Percentiles rank a stretch among this genome's conserved stretches.
Evolutionary conservation across 2,888 invertebrate species (phyloP).

Genomic region (Idaea aversata): DNA sequence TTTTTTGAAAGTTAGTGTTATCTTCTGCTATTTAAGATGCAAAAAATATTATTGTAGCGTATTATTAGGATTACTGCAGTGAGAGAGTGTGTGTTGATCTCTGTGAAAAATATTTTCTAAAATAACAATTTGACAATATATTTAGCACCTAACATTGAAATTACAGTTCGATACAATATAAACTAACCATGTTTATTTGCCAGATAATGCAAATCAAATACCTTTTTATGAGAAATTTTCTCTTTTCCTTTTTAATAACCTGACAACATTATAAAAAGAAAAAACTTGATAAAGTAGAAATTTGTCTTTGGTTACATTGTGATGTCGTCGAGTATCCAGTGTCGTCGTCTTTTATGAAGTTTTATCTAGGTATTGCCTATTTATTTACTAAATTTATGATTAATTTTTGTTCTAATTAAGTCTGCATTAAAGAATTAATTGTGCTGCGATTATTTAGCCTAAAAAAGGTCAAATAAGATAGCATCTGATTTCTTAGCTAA

Average conservation of each 20-base stretch:
- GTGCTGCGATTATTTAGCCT: neutral
- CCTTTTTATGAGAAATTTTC: neutral
- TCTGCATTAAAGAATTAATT: neutral
- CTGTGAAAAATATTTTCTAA: too few relatives aligned
- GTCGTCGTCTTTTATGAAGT: slow-evolving; percentile 77
- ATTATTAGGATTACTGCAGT: too few relatives aligned
- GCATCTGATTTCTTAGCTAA: slow-evolving; percentile 14
- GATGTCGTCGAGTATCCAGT: slow-evolving; percentile 77
- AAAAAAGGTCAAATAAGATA: neutral
- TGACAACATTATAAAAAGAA: neutral
- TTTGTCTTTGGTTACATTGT: slow-evolving; percentile 46
- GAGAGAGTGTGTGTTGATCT: too few relatives aligned
- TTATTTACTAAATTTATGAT: slow-evolving; percentile 15
- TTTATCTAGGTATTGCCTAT: slow-evolving; percentile 69
- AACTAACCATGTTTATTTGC: too few relatives aligned
- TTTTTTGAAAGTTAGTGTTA: too few relatives aligned
- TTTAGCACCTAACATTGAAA: too few relatives aligned
- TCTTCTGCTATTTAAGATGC: too few relatives aligned
- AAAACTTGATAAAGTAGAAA: slow-evolving; percentile 12
- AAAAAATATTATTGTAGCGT: too few relatives aligned
- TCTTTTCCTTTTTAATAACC: neutral
- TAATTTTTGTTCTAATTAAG: neutral
- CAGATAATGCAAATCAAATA: too few relatives aligned
- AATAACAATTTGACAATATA: too few relatives aligned
- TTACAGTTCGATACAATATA: too few relatives aligned